These are phyloP conservation scores for Drosophila algonquin DNA, from an alignment of 2,888 invertebrate species.

Conservation along the genomic window DNA sequence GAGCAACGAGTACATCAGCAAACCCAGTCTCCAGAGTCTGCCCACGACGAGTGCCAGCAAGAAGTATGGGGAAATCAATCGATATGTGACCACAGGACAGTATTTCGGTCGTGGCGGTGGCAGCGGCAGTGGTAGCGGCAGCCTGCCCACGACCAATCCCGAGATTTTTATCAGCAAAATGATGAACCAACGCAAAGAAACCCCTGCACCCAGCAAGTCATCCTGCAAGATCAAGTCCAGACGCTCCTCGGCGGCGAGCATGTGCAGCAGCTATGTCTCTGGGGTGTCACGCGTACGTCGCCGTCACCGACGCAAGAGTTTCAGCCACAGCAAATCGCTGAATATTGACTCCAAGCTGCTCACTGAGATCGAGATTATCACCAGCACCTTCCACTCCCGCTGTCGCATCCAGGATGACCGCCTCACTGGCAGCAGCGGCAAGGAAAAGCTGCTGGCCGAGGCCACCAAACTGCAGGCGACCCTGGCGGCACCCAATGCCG, in stretches of 20 bases:
- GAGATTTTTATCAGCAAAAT: slow-evolving; percentile 67
- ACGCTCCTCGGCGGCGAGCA: slow-evolving; percentile 83
- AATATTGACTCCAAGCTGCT: slow-evolving; percentile 85
- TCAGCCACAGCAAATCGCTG: slow-evolving; percentile 71
- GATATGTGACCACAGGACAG: slow-evolving; percentile 84
- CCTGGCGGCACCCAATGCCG: slow-evolving; percentile 50
- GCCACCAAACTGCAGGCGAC: slow-evolving; percentile 82
- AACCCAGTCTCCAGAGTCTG: slow-evolving; percentile 79
- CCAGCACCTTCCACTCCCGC: slow-evolving; percentile 85
- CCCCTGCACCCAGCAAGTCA: slow-evolving; percentile 49
- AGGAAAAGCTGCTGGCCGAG: slow-evolving; percentile 84
- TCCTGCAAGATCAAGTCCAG: slow-evolving; percentile 82
- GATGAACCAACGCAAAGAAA: slow-evolving; percentile 70
- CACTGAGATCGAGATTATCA: slow-evolving; percentile 86
- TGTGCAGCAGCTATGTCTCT: slow-evolving; percentile 83
- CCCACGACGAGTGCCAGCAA: slow-evolving; percentile 82
- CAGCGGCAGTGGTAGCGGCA: slow-evolving; percentile 6
- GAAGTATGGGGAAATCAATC: slow-evolving; percentile 83
- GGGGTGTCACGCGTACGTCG: slow-evolving; percentile 80
- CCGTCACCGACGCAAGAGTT: slow-evolving; percentile 79
- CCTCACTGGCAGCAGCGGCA: slow-evolving; percentile 72
- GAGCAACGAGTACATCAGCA: slow-evolving; percentile 82
- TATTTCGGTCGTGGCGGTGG: slow-evolving; percentile 74
- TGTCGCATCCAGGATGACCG: slow-evolving; percentile 83
- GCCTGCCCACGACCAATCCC: slow-evolving; percentile 21